Conservation (phyloP, 2,113 vertebrate species). For the Sapajus apella region DNA sequence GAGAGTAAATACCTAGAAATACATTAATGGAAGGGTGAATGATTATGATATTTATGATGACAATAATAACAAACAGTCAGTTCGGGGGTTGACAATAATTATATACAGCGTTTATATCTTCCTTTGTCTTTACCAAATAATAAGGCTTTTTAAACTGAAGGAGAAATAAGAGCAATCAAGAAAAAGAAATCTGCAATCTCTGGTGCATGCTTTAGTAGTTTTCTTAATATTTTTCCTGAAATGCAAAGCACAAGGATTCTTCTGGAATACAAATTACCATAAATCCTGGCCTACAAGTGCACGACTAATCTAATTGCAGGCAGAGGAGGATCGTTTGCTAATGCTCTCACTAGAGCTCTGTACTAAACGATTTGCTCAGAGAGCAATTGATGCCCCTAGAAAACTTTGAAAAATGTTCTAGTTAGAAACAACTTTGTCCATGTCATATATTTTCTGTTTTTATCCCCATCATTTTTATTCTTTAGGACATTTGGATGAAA, state of each 20-base stretch:
- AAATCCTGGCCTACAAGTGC: constrained; percentile 65
- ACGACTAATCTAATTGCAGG: constrained; percentile 80
- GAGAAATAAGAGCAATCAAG: background rate
- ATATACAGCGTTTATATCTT: background rate
- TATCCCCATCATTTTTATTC: constrained; percentile 84
- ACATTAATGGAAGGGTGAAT: background rate
- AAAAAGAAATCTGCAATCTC: background rate
- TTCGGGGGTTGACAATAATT: background rate
- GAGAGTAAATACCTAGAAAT: background rate
- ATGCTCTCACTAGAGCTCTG: constrained; percentile 78
- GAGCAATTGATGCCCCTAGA: constrained; percentile 81
- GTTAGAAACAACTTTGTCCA: constrained; percentile 83
- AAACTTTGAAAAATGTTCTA: constrained; percentile 84
- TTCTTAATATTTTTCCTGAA: constrained; percentile 60
- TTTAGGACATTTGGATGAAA: constrained; percentile 75
- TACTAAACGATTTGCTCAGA: constrained; percentile 81
- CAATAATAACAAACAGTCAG: background rate
- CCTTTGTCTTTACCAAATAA: constrained; percentile 11
- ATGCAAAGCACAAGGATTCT: constrained; percentile 58
- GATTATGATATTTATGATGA: background rate
- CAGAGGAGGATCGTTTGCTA: constrained; percentile 72
- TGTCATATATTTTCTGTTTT: constrained; percentile 82
- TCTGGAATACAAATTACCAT: constrained; percentile 71
- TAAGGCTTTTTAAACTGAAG: constrained; percentile 25
- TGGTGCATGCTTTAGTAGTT: background rate